Conservation (phyloP, 2,888 invertebrate genomes). For the Nesidiocoris tenuis region DNA sequence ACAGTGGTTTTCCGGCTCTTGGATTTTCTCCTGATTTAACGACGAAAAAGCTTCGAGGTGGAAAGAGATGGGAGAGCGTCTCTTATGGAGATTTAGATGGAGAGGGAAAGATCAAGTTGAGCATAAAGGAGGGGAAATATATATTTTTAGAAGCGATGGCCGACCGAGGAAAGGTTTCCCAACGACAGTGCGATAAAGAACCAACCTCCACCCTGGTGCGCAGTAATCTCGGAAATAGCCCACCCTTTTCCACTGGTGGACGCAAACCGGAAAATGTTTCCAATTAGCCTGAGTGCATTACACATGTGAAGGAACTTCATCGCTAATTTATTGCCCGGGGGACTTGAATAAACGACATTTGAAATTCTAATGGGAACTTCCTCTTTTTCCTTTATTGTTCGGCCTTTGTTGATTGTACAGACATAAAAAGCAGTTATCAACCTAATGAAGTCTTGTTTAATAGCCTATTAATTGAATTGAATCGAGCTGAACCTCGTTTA, state of each 20-base stretch:
- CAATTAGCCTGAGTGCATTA: slow-evolving; percentile 25
- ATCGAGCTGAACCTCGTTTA: not conserved
- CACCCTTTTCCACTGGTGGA: not conserved
- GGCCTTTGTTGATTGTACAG: slow-evolving; percentile 22
- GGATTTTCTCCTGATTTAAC: not conserved
- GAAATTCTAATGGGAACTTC: slow-evolving; percentile 29
- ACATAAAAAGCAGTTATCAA: slow-evolving; percentile 31
- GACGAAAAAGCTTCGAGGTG: too few relatives aligned
- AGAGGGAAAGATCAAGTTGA: slow-evolving; percentile 2
- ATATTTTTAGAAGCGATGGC: not conserved
- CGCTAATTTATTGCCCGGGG: slow-evolving; percentile 26
- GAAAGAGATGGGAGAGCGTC: slow-evolving; percentile 1
- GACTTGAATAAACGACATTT: slow-evolving; percentile 12
- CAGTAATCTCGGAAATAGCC: slow-evolving; percentile 18
- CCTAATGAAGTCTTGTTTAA: slow-evolving; percentile 13
- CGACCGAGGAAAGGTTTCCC: not conserved
- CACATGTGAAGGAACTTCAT: slow-evolving; percentile 20
- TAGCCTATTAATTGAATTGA: not conserved
- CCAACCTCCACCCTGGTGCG: not conserved
- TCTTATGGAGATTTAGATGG: not conserved
- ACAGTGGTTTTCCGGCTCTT: not conserved
- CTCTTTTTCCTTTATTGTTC: not conserved
- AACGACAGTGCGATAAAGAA: not conserved
- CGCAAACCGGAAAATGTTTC: slow-evolving; percentile 2
- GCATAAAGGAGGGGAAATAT: slow-evolving; percentile 1